These are phyloP conservation scores for Rhogogaster chlorosoma DNA, from an alignment of 2,888 invertebrate species.

Conservation along the genomic window DNA sequence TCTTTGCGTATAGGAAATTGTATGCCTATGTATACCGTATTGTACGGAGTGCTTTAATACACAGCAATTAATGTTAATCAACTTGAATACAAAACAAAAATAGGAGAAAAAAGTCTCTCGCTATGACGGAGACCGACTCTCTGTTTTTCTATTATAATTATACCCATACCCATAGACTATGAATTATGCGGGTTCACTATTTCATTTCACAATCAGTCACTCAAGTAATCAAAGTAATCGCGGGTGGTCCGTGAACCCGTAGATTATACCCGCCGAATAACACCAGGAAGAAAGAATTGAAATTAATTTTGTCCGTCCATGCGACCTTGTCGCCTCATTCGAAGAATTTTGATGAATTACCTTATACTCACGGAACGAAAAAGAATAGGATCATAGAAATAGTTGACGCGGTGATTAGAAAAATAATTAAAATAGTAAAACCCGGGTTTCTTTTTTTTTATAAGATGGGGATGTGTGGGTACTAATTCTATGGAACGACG, in stretches of 20 bases:
- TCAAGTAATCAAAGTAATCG: conserved; percentile 27
- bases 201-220: conserved; percentile 16
- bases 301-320: not conserved
- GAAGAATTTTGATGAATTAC: not conserved
- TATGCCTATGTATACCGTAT: not conserved
- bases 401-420: not conserved
- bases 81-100: not conserved
- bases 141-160: not conserved
- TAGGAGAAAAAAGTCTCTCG: not conserved
- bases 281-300: not conserved
- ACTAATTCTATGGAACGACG: not conserved
- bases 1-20: not conserved
- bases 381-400: not conserved
- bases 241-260: conserved; percentile 36
- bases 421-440: not conserved
- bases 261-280: not conserved
- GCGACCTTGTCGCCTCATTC: not conserved
- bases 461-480: not conserved
- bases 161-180: not conserved
- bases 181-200: conserved; percentile 3
- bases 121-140: not conserved
- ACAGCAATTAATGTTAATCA: not conserved
- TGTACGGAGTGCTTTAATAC: not conserved
- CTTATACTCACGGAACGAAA: not conserved
- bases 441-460: too few species aligned